Evolutionary conservation across 2,113 vertebrate species (phyloP).

Genomic region (Siniperca chuatsi): DNA sequence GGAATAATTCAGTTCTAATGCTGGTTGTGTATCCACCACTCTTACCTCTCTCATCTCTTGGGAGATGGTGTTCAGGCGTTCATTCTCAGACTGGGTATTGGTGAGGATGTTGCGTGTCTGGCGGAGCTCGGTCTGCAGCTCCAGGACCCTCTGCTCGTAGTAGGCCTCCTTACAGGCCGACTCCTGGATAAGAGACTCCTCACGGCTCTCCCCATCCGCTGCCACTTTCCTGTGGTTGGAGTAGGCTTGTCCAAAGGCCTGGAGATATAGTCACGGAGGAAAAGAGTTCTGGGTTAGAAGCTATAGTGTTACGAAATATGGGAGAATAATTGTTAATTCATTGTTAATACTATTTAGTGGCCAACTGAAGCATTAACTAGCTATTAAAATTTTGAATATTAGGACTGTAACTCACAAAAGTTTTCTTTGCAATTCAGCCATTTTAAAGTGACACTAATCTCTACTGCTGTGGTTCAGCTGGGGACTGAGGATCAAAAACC

Average conservation of each 20-base stretch:
- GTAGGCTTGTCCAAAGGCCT: conserved; percentile 98
- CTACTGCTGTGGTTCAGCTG: conserved; percentile 33
- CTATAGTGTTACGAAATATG: background rate
- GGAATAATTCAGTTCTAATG: background rate
- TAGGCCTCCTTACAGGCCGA: conserved; percentile 97
- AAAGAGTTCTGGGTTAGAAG: conserved; percentile 18
- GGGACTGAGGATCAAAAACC: conserved; percentile 35
- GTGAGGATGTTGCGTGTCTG: conserved; percentile 91
- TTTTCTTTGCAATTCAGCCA: conserved; percentile 22
- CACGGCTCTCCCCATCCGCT: conserved; percentile 96
- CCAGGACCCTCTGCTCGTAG: conserved; percentile 96
- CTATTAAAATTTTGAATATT: background rate
- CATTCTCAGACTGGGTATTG: conserved; percentile 95
- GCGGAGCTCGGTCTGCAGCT: conserved; percentile 94
- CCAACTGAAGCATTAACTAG: background rate
- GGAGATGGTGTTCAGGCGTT: conserved; percentile 89
- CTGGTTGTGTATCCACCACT: background rate
- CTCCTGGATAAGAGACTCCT: conserved; percentile 97
- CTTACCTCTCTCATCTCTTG: conserved; percentile 96
- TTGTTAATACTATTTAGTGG: conserved; percentile 3
- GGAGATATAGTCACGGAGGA: conserved; percentile 22
- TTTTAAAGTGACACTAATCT: conserved; percentile 43
- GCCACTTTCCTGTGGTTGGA: conserved; percentile 98
- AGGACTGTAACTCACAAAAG: background rate
- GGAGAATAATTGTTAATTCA: background rate